Percentiles rank a stretch among this genome's conserved stretches.
Conservation (phyloP, 2,113 vertebrate genomes). For the Cyanoderma ruficeps region DNA sequence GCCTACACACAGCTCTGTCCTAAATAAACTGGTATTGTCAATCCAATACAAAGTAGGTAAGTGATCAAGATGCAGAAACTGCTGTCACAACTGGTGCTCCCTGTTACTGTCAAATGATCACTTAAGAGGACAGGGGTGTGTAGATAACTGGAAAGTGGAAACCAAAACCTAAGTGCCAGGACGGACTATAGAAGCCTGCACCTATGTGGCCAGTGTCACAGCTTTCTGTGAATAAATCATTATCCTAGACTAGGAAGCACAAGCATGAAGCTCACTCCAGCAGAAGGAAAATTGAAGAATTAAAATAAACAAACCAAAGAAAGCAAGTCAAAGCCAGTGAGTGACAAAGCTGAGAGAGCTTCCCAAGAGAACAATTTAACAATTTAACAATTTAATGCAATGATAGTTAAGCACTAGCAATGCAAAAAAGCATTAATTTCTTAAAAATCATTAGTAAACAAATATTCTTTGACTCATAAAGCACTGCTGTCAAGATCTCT, state of each 20-base stretch:
- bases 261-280: not conserved
- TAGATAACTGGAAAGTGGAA: not conserved
- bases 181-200: not conserved
- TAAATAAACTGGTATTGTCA: too few species aligned
- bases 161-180: not conserved
- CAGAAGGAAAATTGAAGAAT: not conserved
- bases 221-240: not conserved
- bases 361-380: too few species aligned
- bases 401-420: not conserved
- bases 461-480: not conserved
- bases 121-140: not conserved
- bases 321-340: not conserved
- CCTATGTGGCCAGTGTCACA: not conserved
- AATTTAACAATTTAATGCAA: not conserved
- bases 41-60: too few species aligned
- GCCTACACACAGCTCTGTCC: too few species aligned
- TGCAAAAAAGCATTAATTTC: not conserved
- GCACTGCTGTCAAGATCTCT: not conserved
- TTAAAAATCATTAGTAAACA: not conserved
- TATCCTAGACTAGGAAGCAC: not conserved
- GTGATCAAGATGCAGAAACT: too few species aligned
- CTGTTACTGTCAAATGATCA: not conserved
- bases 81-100: too few species aligned
- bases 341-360: not conserved
- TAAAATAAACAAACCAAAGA: not conserved